These are phyloP conservation scores for Calephelis virginiensis DNA, from an alignment of 1,140 invertebrate species.

Conservation along the genomic window DNA sequence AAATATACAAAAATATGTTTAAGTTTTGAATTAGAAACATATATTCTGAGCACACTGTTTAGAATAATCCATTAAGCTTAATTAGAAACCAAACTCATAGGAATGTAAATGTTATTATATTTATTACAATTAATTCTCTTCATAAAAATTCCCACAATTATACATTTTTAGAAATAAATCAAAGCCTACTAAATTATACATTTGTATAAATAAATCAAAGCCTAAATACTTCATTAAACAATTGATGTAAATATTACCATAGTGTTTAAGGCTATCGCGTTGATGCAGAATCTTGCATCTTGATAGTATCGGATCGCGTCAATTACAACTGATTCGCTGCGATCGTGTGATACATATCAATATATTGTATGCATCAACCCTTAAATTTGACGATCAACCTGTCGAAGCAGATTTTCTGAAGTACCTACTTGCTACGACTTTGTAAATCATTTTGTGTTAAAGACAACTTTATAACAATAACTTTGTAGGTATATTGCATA, in stretches of 20 bases:
- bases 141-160: constrained; percentile 22
- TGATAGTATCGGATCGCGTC: constrained; percentile 72
- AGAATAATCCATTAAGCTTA: constrained; percentile 23
- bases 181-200: constrained; percentile 37
- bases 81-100: too few relatives aligned
- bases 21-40: neutral
- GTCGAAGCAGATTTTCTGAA: constrained; percentile 22
- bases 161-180: constrained; percentile 43
- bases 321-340: constrained; percentile 63
- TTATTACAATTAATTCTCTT: too few relatives aligned
- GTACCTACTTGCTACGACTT: neutral
- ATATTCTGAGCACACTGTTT: constrained; percentile 23
- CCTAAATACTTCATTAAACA: constrained; percentile 58
- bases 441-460: too few relatives aligned
- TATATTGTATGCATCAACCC: constrained; percentile 59
- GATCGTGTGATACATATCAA: constrained; percentile 68
- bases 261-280: constrained; percentile 54
- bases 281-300: constrained; percentile 62
- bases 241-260: constrained; percentile 59
- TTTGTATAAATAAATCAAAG: constrained; percentile 44
- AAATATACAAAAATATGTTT: neutral
- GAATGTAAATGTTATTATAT: constrained; percentile 35
- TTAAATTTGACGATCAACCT: constrained; percentile 51
- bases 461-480: too few relatives aligned
- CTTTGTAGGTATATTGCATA: too few relatives aligned